Base-by-base conservation (phyloP, 2,797 vertebrate species). In the Xyrichtys novacula region DNA sequence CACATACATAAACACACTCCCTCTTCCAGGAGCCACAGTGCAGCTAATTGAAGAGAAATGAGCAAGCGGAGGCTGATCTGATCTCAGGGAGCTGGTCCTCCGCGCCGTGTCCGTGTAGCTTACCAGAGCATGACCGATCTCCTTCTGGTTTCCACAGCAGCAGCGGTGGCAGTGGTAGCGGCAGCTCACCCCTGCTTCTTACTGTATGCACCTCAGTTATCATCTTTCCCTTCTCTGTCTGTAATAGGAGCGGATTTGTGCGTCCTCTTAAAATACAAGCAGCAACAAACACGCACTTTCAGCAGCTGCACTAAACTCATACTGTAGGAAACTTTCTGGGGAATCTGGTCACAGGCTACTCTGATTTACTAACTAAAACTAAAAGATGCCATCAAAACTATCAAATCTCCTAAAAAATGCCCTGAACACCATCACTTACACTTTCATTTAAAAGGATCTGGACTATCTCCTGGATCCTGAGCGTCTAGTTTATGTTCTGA, bases 21-120 rank as follows among this genome's bases (percentile, higher is more conserved):
- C 70, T 72, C 72, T 71, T 89, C 84, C 84, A 83, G 85, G 78
- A 91, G 85, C 77, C 80, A 83, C 90, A 71, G 88, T 83, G 85
- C 86, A 83, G 87, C 89, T 94, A 93, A 94, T 93, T 94, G 93
- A 90, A 93, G 89, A 89, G 89, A 93, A 93, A 85, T 75, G 87
- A 90, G 82, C 79, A 75, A 90, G 70, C 56, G 4, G 60, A 53
- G 64, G 81, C 70, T 70, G 83, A 89, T 88, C 61, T 76, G 81
- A 88, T 83, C 60, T 81, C 50, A 60, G 73, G 26, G 54, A 67
- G 55, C 71, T 34, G 74, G 23, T 70, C 65, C 43, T 71, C 43
- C 0, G 5, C 10, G 9, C 39, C 3, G 9, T n/a, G 3, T 46
- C 57, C 17, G 5, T 32, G 59, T 53, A 28, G 59, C 57, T 71